Percentiles rank a stretch among this genome's conserved stretches.
These are phyloP conservation scores for Sternarchorhynchus goeldii DNA, from an alignment of 2,797 vertebrate genomes.

Conservation along the genomic window DNA sequence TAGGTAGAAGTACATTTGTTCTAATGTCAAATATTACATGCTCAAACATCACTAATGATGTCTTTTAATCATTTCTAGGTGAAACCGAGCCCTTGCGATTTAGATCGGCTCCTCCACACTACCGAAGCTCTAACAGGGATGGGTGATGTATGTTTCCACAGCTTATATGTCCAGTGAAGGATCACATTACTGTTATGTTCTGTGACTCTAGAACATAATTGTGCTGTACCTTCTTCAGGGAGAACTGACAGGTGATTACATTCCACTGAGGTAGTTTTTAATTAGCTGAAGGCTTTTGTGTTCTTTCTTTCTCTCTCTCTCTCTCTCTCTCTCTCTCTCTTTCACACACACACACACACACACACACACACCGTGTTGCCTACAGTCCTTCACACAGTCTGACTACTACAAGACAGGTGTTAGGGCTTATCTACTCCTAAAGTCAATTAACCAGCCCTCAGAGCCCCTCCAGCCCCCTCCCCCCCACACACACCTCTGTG, in stretches of 20 bases:
- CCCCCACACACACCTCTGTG: slow-evolving; percentile 22
- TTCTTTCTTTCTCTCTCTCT: too few species aligned
- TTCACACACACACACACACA: too few species aligned
- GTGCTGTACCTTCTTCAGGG: slow-evolving; percentile 22
- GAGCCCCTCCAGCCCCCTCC: slow-evolving; percentile 2
- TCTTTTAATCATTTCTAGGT: too few species aligned
- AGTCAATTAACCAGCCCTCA: slow-evolving; percentile 33
- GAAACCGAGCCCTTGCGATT: not conserved
- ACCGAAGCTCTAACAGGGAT: not conserved
- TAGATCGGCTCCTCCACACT: not conserved
- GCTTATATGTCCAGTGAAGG: not conserved
- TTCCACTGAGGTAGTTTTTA: slow-evolving; percentile 33
- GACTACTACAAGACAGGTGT: not conserved
- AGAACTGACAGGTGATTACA: slow-evolving; percentile 44
- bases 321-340: not conserved
- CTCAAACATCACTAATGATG: not conserved
- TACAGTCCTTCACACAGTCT: slow-evolving; percentile 26
- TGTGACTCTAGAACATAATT: slow-evolving; percentile 30
- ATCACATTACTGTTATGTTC: slow-evolving; percentile 25
- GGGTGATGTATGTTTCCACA: not conserved
- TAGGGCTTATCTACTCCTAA: slow-evolving; percentile 12
- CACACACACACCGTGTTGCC: not conserved
- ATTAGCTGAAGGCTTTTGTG: slow-evolving; percentile 27
- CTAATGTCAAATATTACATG: not conserved
- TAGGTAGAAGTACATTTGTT: too few species aligned